A percentile compares a stretch with the other conserved stretches of the same genome.
Conservation (phyloP, 1,140 invertebrate species). For the Zaprionus tsacasi region DNA sequence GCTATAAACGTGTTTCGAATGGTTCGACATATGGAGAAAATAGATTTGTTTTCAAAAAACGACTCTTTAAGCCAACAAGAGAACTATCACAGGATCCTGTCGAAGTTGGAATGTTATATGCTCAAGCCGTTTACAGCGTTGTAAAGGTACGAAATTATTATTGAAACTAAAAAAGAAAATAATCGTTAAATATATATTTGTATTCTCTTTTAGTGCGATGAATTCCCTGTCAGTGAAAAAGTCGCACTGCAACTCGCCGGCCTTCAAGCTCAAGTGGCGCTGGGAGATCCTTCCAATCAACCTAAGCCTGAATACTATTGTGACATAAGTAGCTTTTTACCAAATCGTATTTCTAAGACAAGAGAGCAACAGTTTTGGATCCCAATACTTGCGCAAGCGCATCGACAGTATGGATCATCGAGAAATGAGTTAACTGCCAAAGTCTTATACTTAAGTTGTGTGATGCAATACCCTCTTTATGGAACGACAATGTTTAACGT, state of each 20-base stretch:
- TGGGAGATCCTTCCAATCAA: constrained; percentile 91
- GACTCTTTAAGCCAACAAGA: constrained; percentile 93
- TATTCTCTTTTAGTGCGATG: constrained; percentile 90
- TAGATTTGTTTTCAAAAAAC: constrained; percentile 95
- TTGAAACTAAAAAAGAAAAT: neutral
- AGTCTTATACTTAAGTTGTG: constrained; percentile 96
- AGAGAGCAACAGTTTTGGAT: constrained; percentile 93
- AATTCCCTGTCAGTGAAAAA: constrained; percentile 97
- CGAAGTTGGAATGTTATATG: constrained; percentile 97
- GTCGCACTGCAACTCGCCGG: constrained; percentile 97
- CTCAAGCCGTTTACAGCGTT: constrained; percentile 97
- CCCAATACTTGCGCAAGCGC: constrained; percentile 93
- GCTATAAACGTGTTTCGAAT: constrained; percentile 86
- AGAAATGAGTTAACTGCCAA: constrained; percentile 96
- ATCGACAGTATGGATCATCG: constrained; percentile 95
- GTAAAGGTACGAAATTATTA: constrained; percentile 90
- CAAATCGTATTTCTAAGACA: constrained; percentile 90
- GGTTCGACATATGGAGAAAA: constrained; percentile 93
- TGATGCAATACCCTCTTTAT: constrained; percentile 98
- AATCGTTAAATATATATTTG: neutral
- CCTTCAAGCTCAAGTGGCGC: constrained; percentile 95
- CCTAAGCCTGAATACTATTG: constrained; percentile 90
- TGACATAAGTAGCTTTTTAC: constrained; percentile 92
- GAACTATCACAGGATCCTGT: constrained; percentile 98
- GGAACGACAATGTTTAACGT: constrained; percentile 97